Conservation (phyloP, 2,888 invertebrate species). For the Drosophila acutilabella region DNA sequence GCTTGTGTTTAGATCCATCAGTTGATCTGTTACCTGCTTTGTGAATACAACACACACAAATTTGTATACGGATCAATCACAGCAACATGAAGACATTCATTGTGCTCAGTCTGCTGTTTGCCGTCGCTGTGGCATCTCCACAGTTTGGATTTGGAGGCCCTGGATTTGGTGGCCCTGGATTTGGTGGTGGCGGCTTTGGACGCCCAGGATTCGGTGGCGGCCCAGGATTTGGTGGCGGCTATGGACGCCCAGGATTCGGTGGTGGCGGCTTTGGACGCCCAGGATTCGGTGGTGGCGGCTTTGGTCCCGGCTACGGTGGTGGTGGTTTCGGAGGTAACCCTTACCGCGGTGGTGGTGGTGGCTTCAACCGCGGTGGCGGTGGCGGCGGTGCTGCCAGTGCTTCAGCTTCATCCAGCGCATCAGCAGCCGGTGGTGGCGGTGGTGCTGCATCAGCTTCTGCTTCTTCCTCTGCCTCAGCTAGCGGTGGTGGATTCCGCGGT, state of each 20-base stretch:
- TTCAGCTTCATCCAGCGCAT: slow-evolving; percentile 36
- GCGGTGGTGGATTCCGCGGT: slow-evolving; percentile 31
- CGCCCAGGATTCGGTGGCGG: slow-evolving; percentile 14
- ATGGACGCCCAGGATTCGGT: slow-evolving; percentile 1
- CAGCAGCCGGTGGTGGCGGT: slow-evolving; percentile 22
- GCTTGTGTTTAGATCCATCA: slow-evolving; percentile 47
- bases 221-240: slow-evolving; percentile 16
- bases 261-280: slow-evolving; percentile 18
- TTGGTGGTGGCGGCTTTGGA: slow-evolving; percentile 1
- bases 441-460: slow-evolving; percentile 22
- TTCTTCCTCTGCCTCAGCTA: slow-evolving; percentile 29
- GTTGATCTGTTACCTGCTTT: slow-evolving; percentile 50
- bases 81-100: slow-evolving; percentile 75
- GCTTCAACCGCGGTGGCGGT: slow-evolving; percentile 20
- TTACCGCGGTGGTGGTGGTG: slow-evolving; percentile 17
- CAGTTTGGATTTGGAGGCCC: slow-evolving; percentile 32
- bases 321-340: slow-evolving; percentile 25
- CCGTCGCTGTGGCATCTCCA: slow-evolving; percentile 67
- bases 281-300: slow-evolving; percentile 17
- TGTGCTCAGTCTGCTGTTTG: slow-evolving; percentile 73
- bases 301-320: slow-evolving; percentile 1
- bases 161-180: slow-evolving; percentile 15
- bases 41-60: slow-evolving; percentile 26
- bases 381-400: slow-evolving; percentile 35
- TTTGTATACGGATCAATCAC: slow-evolving; percentile 1